Percentiles rank a stretch among this genome's conserved stretches.
phyloP scores from a whole-genome alignment of 2,888 invertebrate species.

The Tyria jacobaeae region DNA sequence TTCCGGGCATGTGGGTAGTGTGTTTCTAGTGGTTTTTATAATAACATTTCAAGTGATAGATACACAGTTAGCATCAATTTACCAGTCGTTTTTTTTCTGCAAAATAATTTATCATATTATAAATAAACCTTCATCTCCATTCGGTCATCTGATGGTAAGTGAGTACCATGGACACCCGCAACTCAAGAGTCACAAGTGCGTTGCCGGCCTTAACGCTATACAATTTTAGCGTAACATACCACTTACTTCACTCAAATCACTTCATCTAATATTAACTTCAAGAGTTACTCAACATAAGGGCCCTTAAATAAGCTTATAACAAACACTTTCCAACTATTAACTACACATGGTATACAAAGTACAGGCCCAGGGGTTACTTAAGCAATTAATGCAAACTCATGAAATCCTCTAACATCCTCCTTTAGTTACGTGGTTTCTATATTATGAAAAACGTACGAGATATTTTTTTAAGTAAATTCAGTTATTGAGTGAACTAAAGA shows the following conservation, averaged over 20 bases:
- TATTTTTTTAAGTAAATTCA: background rate
- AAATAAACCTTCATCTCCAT: too few relatives aligned
- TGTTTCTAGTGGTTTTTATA: too few relatives aligned
- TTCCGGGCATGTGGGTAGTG: too few relatives aligned
- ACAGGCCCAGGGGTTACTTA: background rate
- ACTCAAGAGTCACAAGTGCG: too few relatives aligned
- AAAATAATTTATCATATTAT: too few relatives aligned
- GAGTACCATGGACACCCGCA: too few relatives aligned
- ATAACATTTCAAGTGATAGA: too few relatives aligned
- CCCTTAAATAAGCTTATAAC: background rate
- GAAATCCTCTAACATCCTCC: background rate
- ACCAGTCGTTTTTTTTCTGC: too few relatives aligned
- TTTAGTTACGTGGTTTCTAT: background rate
- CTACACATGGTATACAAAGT: background rate
- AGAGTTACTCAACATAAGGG: background rate
- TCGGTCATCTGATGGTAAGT: too few relatives aligned
- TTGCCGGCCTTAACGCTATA: too few relatives aligned
- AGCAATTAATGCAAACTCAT: slow-evolving; percentile 1
- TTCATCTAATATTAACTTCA: background rate
- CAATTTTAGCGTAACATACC: background rate
- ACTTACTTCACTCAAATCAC: background rate
- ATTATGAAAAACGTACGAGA: too few relatives aligned
- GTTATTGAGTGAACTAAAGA: background rate
- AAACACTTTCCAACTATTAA: background rate
- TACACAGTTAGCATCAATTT: too few relatives aligned